Percentiles rank a stretch among this genome's conserved stretches.
phyloP scores from a whole-genome alignment of 2,888 invertebrate genomes.

The Diarsia brunnea region DNA sequence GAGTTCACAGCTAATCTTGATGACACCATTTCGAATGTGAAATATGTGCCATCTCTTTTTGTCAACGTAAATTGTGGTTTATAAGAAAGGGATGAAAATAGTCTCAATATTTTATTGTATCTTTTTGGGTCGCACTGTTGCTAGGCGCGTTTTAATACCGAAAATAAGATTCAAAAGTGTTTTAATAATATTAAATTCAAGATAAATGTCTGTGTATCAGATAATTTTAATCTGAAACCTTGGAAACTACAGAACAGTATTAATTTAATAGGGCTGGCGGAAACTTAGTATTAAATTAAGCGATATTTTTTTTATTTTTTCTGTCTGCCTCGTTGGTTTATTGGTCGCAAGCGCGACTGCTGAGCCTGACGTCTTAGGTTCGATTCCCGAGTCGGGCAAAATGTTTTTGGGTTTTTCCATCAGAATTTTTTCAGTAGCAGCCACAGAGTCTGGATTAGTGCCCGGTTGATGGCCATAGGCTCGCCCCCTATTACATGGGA shows the following conservation, averaged over 20 bases:
- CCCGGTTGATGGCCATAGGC: too few species aligned
- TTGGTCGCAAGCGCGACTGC: too few species aligned
- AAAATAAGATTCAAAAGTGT: constrained; percentile 28
- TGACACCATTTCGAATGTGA: constrained; percentile 28
- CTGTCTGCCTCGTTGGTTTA: too few species aligned
- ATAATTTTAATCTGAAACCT: constrained; percentile 59
- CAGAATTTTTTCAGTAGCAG: too few species aligned
- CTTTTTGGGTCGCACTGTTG: constrained; percentile 41
- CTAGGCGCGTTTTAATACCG: constrained; percentile 35
- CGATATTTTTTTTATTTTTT: too few species aligned
- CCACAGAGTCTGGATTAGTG: too few species aligned
- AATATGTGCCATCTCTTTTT: constrained; percentile 43
- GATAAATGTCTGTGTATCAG: constrained; percentile 43
- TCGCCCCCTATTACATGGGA: too few species aligned
- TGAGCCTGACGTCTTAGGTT: too few species aligned
- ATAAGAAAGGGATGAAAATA: constrained; percentile 37
- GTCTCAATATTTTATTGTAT: constrained; percentile 21
- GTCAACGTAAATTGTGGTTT: neutral
- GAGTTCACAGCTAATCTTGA: constrained; percentile 26
- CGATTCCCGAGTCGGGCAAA: too few species aligned
- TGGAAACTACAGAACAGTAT: constrained; percentile 34
- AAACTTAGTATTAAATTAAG: neutral
- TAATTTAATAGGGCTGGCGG: constrained; percentile 54
- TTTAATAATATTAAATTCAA: constrained; percentile 26
- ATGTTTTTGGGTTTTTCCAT: too few species aligned